These are phyloP conservation scores for Eueides isabella DNA, from an alignment of 1,140 invertebrate species.

Conservation along the genomic window DNA sequence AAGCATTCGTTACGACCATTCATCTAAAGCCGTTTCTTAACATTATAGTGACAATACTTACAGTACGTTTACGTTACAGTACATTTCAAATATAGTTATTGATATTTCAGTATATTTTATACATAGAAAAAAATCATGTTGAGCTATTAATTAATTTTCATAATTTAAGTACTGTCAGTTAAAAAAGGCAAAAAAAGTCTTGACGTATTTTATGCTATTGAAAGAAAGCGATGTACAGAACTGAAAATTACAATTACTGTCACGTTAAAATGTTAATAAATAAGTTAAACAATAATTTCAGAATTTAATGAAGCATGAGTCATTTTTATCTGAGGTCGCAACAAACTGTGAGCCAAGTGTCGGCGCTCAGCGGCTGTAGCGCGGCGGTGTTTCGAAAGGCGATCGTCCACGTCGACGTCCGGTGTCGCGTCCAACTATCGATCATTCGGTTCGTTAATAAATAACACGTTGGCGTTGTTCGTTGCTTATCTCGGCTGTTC, in stretches of 20 bases:
- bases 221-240: background rate
- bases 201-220: too few species aligned
- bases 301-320: conserved; percentile 54
- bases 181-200: too few species aligned
- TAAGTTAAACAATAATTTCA: conserved; percentile 34
- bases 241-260: conserved; percentile 3
- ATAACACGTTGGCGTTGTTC: conserved; percentile 78
- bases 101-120: too few species aligned
- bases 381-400: conserved; percentile 76
- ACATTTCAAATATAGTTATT: too few species aligned
- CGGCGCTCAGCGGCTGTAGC: conserved; percentile 48
- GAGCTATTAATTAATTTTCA: too few species aligned
- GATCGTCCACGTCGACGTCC: conserved; percentile 72
- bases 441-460: conserved; percentile 82
- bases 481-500: conserved; percentile 78
- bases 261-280: conserved; percentile 10
- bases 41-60: conserved; percentile 14
- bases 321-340: conserved; percentile 61
- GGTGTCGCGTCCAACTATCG: conserved; percentile 79
- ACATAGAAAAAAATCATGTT: too few species aligned
- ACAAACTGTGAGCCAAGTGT: conserved; percentile 49
- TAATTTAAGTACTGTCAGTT: too few species aligned
- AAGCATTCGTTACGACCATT: conserved; percentile 72
- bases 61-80: background rate
- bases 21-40: conserved; percentile 59